Conservation (phyloP, 1,140 invertebrate genomes). For the Hesperophylax magnus region DNA sequence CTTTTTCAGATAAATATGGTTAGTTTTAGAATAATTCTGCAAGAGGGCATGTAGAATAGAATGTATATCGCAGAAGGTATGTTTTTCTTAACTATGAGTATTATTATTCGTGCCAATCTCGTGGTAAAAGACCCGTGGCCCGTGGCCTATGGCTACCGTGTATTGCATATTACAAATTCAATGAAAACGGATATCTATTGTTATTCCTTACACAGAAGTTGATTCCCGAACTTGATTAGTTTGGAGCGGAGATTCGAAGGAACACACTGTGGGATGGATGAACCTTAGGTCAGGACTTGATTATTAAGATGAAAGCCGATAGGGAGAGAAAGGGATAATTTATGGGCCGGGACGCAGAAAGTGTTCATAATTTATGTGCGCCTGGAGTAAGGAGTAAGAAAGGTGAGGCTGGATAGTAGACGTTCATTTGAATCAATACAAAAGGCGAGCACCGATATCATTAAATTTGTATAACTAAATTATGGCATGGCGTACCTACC, state of each 20-base stretch:
- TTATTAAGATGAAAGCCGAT: constrained; percentile 59
- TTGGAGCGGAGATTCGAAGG: constrained; percentile 24
- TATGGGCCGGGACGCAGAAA: constrained; percentile 54
- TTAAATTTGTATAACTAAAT: background rate
- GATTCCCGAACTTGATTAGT: constrained; percentile 31
- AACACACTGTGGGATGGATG: constrained; percentile 51
- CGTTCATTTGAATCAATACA: constrained; percentile 32
- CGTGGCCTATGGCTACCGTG: no score
- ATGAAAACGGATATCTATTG: constrained; percentile 31
- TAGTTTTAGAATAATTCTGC: no score
- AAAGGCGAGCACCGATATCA: background rate
- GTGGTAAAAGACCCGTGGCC: no score
- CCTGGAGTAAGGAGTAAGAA: constrained; percentile 11
- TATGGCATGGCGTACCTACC: background rate
- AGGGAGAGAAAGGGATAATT: constrained; percentile 56
- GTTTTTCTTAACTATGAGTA: no score
- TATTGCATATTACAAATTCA: constrained; percentile 13
- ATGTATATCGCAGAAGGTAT: no score
- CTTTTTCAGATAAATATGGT: no score
- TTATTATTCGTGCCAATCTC: no score
- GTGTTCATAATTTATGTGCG: constrained; percentile 55
- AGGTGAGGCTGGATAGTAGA: constrained; percentile 1
- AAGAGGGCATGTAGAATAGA: no score
- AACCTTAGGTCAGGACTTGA: constrained; percentile 49
- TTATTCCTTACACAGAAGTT: constrained; percentile 36